Evolutionary conservation across 2,888 invertebrate genomes (phyloP).

Genomic region (Ophion ventricosus): DNA sequence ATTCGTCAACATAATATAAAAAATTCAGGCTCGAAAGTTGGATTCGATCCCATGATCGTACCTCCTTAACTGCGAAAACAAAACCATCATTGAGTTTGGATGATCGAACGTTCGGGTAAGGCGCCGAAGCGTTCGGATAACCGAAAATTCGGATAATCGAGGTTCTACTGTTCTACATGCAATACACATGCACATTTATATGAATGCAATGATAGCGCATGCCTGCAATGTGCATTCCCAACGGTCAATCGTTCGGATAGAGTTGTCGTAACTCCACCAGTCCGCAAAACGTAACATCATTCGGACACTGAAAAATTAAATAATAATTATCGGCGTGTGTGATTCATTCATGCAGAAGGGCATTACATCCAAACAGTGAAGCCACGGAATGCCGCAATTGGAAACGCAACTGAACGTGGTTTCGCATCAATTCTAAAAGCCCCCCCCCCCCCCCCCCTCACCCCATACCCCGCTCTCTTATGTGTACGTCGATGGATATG

Average conservation of each 20-base stretch:
- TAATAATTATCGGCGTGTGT: slow-evolving; percentile 56
- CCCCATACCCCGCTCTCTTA: neutral
- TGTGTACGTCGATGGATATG: neutral
- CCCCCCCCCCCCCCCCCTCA: neutral
- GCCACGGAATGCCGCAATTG: slow-evolving; percentile 42
- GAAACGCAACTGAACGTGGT: slow-evolving; percentile 38
- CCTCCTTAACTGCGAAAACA: too few relatives aligned
- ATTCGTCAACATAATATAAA: too few relatives aligned
- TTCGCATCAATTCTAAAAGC: slow-evolving; percentile 15
- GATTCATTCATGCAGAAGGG: slow-evolving; percentile 52
- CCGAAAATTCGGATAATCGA: too few relatives aligned
- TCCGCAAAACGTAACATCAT: slow-evolving; percentile 62
- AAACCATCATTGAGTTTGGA: too few relatives aligned
- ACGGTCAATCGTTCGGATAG: slow-evolving; percentile 56
- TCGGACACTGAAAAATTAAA: slow-evolving; percentile 65
- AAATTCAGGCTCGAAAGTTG: too few relatives aligned
- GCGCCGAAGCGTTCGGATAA: too few relatives aligned
- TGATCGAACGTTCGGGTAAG: too few relatives aligned
- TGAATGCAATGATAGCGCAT: slow-evolving; percentile 16
- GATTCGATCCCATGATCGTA: too few relatives aligned
- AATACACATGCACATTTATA: slow-evolving; percentile 1
- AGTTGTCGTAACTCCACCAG: slow-evolving; percentile 14
- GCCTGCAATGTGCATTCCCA: slow-evolving; percentile 41
- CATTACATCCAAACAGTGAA: slow-evolving; percentile 52
- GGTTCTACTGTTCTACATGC: too few relatives aligned